A percentile compares a stretch with the other conserved stretches of the same genome.
Evolutionary conservation across 2,888 invertebrate genomes (phyloP).

Genomic region (Cephonodes hylas): DNA sequence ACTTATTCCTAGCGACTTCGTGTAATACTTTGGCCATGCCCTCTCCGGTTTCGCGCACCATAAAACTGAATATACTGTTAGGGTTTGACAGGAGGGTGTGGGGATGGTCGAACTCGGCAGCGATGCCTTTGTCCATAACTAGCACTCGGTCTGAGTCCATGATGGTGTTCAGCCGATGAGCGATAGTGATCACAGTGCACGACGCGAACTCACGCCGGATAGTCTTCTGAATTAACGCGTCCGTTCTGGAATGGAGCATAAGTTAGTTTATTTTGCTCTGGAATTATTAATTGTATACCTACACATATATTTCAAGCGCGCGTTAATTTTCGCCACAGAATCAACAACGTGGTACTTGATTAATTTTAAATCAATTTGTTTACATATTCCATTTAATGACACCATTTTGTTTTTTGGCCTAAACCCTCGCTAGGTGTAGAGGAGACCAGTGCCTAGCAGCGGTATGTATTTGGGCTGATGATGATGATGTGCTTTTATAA

Average conservation of each 20-base stretch:
- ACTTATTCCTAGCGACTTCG: slow-evolving; percentile 62
- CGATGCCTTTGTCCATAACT: slow-evolving; percentile 90
- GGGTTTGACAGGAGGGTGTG: slow-evolving; percentile 81
- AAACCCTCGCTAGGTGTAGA: too few species aligned
- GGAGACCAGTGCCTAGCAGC: too few species aligned
- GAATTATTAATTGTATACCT: too few species aligned
- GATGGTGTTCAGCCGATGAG: slow-evolving; percentile 93
- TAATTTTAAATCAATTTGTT: not conserved
- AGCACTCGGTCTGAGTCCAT: slow-evolving; percentile 94
- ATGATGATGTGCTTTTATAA: too few species aligned
- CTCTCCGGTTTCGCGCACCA: slow-evolving; percentile 85
- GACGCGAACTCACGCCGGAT: slow-evolving; percentile 87
- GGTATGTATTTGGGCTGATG: too few species aligned
- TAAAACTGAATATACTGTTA: slow-evolving; percentile 81
- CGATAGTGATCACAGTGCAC: slow-evolving; percentile 94
- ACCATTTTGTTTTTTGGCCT: not conserved
- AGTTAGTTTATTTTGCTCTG: not conserved
- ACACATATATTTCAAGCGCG: too few species aligned
- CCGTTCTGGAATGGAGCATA: slow-evolving; percentile 61
- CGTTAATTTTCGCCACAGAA: too few species aligned
- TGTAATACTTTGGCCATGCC: slow-evolving; percentile 55
- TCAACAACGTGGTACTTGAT: too few species aligned
- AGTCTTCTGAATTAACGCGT: slow-evolving; percentile 90
- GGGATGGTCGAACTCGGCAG: slow-evolving; percentile 87
- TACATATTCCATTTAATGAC: too few species aligned